phyloP scores from a whole-genome alignment of 1,140 invertebrate species.

The Pseudoatta argentina region DNA sequence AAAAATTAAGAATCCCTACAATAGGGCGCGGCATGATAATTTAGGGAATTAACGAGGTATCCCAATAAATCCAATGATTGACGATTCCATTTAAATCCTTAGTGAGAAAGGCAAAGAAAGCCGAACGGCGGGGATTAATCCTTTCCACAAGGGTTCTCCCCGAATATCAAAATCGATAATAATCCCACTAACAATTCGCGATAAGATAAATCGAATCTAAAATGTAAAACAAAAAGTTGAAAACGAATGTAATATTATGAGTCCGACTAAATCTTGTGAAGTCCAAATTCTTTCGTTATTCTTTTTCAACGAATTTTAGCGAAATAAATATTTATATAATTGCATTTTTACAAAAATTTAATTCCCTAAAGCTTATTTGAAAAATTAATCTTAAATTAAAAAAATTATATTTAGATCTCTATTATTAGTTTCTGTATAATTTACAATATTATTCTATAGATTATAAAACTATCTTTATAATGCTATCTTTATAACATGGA shows the following conservation, averaged over 20 bases:
- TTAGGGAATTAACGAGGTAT: slow-evolving; percentile 71
- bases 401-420: neutral
- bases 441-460: neutral
- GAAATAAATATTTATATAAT: neutral
- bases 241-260: neutral
- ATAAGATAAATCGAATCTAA: slow-evolving; percentile 13
- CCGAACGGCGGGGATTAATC: slow-evolving; percentile 37
- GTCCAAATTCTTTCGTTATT: neutral
- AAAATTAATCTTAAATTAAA: slow-evolving; percentile 17
- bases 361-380: neutral
- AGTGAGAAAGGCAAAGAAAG: slow-evolving; percentile 23
- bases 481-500: neutral
- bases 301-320: neutral
- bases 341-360: neutral
- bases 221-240: neutral
- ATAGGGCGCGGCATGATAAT: slow-evolving; percentile 58
- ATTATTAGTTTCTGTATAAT: neutral
- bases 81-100: slow-evolving; percentile 67
- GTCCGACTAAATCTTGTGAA: neutral
- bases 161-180: slow-evolving; percentile 46
- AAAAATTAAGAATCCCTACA: neutral
- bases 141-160: neutral
- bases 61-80: slow-evolving; percentile 70
- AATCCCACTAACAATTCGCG: neutral
- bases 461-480: neutral